Base-by-base conservation (phyloP, 2,888 invertebrate genomes). In the Petrophora chlorosata region DNA sequence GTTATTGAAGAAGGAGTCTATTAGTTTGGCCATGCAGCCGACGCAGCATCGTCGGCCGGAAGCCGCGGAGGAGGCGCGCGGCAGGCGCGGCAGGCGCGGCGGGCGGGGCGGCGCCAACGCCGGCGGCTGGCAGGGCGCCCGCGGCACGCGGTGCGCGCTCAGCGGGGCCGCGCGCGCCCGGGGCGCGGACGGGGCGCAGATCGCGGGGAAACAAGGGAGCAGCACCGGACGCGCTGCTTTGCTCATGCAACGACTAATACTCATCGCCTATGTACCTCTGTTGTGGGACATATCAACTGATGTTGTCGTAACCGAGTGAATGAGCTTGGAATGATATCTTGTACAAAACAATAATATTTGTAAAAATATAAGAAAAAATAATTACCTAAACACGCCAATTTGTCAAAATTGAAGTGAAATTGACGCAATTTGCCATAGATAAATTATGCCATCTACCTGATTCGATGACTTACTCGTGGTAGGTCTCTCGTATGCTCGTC, bases 1-100 rank as follows among this genome's bases (percentile, higher is more conserved):
- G 58, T 78, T 79, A 47, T 71, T 83, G 14, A 84, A 68, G 48
- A 88, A 88, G 0, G 85, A 84, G 49, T 87, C 83, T 0, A 88
- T 33, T 23, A 87, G 63, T 62, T 84, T 87, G 1, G 70, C 79
- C 28, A 85, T 22, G 52, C 80, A 79, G 0, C 84, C 82, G 10
- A 82, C 64, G 53, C 65, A 79, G 44, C 79, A 74, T 3, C 65
- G 62, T 5, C 72, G 60, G 15, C 55, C 39, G n/a, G 65, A 46
- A 7, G 60, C 33, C 3, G 13, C 17, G 17, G 15, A 9, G 7
- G 16, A n/a, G 14, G 35, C 1, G 13, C 63, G 29, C 61, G 76
- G 43, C 76, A 25, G 70, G 48, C 10, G 53, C n/a, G n/a, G n/a
- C n/a, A n/a, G n/a, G n/a, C n/a, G n/a, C n/a, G n/a, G n/a, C n/a